Conservation (phyloP, 2,888 invertebrate species). For the Nowickia ferox region DNA sequence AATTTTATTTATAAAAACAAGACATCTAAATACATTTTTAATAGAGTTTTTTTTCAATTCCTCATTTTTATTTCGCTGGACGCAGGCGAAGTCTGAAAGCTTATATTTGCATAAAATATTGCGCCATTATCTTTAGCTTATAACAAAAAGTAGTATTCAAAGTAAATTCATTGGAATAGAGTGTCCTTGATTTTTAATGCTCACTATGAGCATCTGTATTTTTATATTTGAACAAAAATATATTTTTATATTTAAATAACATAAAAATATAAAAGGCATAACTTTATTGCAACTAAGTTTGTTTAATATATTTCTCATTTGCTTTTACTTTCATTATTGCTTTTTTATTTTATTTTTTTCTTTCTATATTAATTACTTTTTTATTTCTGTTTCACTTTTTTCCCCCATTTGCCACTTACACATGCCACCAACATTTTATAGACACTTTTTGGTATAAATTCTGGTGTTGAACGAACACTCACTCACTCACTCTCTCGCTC, state of each 20-base stretch:
- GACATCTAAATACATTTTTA: too few relatives aligned
- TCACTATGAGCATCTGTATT: background rate
- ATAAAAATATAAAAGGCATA: constrained; percentile 20
- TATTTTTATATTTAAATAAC: background rate
- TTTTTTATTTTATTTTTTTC: constrained; percentile 9
- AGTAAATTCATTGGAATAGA: constrained; percentile 2
- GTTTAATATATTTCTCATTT: constrained; percentile 9
- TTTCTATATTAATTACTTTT: constrained; percentile 40
- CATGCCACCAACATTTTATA: constrained; percentile 34
- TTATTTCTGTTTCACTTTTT: constrained; percentile 22
- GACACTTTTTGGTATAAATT: constrained; percentile 6
- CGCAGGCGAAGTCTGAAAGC: too few relatives aligned
- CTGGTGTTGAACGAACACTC: constrained; percentile 34
- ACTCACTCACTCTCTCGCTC: background rate
- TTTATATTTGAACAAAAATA: background rate
- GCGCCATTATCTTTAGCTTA: background rate
- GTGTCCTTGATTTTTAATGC: background rate
- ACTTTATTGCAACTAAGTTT: constrained; percentile 47
- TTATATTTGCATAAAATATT: background rate
- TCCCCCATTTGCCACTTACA: constrained; percentile 19
- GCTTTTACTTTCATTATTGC: background rate
- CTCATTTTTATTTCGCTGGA: too few relatives aligned
- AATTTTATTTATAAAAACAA: too few relatives aligned
- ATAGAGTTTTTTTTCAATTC: too few relatives aligned
- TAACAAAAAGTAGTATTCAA: background rate